phyloP scores from a whole-genome alignment of 2,113 vertebrate genomes.

The Corythaixoides concolor region DNA sequence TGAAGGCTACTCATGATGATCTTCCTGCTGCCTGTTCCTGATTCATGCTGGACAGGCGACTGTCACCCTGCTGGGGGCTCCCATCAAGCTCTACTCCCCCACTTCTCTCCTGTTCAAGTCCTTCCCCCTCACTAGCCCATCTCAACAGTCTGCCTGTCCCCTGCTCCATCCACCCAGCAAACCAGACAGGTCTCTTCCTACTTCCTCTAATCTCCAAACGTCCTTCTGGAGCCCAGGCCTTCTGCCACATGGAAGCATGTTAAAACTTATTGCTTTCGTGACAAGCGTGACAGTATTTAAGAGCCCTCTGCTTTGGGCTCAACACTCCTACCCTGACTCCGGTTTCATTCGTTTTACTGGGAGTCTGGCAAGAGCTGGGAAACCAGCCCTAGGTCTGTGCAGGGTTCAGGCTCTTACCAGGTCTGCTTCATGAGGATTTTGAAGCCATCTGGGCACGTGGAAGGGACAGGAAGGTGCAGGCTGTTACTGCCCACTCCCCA shows the following conservation, averaged over 20 bases:
- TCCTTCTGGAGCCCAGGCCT: background rate
- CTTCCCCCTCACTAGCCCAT: too few species aligned
- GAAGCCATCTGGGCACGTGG: conserved; percentile 97
- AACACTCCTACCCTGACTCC: background rate
- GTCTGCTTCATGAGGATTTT: conserved; percentile 99
- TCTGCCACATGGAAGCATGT: background rate
- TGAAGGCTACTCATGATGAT: background rate
- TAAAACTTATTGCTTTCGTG: rapidly evolving
- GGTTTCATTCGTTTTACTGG: background rate
- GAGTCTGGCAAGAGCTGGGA: background rate
- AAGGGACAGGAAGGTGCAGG: conserved; percentile 96
- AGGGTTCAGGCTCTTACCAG: conserved; percentile 81
- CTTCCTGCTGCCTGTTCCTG: background rate
- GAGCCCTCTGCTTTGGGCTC: background rate
- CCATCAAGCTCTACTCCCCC: background rate
- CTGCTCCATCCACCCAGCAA: background rate
- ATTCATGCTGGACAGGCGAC: background rate
- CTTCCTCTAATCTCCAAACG: background rate
- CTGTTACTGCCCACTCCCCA: conserved; percentile 99
- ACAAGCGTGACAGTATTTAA: background rate
- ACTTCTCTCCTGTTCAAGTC: background rate
- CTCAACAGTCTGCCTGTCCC: background rate
- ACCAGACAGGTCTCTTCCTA: background rate
- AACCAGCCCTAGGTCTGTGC: background rate
- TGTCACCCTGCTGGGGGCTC: background rate